Evolutionary conservation across 1,140 invertebrate species (phyloP), one percentile per base, ranked within the genome.

Genomic region (Venustaconcha ellipsiformis): DNA sequence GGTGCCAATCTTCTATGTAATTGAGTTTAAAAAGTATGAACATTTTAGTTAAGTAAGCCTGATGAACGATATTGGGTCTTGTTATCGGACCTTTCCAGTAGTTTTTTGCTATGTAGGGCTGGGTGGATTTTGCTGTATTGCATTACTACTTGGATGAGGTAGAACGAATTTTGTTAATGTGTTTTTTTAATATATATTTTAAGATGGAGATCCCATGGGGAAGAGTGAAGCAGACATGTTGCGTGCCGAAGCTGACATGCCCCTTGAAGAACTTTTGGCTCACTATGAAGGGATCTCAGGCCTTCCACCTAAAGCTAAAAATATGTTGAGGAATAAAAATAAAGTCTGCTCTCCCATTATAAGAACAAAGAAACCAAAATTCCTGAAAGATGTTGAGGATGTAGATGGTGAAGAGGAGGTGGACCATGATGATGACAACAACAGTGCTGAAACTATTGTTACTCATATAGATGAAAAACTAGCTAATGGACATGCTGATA

Each of bases 211-310:
- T 20, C 56, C 57, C n/a, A 74, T 69, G 70, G 81, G 75, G 14
- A 74, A 78, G 26, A 78, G 84, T 76, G 89, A 90, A 77, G 78
- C 86, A 57, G 86, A 92, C 76, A 92, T 94, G 88, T 89, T 97
- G 60, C 93, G 93, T 84, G 93, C 95, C 90, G 96, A 97, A 87
- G 96, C 96, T 18, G 90, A 92, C 64, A 95, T 97, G 92, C 96
- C 96, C 37, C 89, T 97, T 63, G 94, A 95, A 76, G 91, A 94
- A 84, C 90, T 95, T 6, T 92, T 95, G 78, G 92, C 93, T 20
- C 93, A 93, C 80, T 95, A 94, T 81, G 79, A 82, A 72, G 57
- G 66, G 48, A 74, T 58, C 17, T 68, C 2, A 37, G 26, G 13
- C 59, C 48, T 23, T 62, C 66, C 63, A 59, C 55, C 58, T n/a